These are phyloP conservation scores for Cheilosia variabilis DNA, from an alignment of 2,888 invertebrate genomes.

Conservation along the genomic window DNA sequence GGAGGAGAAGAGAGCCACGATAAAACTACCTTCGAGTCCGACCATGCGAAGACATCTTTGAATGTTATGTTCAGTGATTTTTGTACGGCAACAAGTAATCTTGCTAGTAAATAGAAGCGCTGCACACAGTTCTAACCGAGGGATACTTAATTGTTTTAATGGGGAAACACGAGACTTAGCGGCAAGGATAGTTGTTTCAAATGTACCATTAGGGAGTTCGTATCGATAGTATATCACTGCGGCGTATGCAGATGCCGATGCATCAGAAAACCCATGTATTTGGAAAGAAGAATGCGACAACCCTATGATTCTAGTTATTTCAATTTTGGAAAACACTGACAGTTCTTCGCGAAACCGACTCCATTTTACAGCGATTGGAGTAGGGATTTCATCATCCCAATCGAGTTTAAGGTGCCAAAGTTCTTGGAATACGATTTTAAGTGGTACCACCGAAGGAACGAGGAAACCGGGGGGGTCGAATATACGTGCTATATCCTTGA, in stretches of 20 bases:
- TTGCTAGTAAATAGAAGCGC: too few relatives aligned
- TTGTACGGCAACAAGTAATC: constrained; percentile 8
- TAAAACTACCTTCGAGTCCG: not conserved
- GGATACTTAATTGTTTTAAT: constrained; percentile 15
- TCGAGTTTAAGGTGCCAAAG: not conserved
- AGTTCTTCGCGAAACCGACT: too few relatives aligned
- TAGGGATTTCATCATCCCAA: not conserved
- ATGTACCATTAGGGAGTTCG: too few relatives aligned
- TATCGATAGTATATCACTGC: too few relatives aligned
- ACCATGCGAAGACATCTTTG: constrained; percentile 5
- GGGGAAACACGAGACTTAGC: not conserved
- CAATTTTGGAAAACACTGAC: not conserved
- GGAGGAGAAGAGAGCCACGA: not conserved
- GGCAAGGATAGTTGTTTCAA: too few relatives aligned
- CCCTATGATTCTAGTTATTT: not conserved
- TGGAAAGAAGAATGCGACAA: not conserved
- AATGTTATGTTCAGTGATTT: not conserved
- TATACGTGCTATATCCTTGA: not conserved
- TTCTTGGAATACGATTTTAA: not conserved
- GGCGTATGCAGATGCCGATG: too few relatives aligned
- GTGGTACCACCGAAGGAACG: not conserved
- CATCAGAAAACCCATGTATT: too few relatives aligned
- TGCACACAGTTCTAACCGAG: not conserved
- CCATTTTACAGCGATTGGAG: not conserved
- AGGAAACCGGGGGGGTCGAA: not conserved